A percentile compares a stretch with the other conserved stretches of the same genome.
Conservation (phyloP, 2,797 vertebrate species). For the Knipowitschia caucasica region DNA sequence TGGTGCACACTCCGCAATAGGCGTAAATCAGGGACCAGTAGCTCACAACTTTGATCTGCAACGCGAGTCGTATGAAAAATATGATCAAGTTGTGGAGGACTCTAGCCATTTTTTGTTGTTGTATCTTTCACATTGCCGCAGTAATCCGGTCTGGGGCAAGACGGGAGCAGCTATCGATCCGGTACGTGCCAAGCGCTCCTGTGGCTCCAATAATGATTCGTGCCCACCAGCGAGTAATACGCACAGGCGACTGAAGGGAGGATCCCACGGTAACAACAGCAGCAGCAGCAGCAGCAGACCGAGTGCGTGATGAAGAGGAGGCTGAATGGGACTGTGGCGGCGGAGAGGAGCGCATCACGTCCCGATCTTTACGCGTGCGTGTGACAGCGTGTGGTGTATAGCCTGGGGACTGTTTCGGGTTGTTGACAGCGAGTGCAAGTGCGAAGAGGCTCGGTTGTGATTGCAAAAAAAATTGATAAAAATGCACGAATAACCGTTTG, state of each 20-base stretch:
- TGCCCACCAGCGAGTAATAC: constrained; percentile 48
- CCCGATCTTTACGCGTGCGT: constrained; percentile 70
- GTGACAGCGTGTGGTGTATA: constrained; percentile 47
- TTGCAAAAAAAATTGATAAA: background rate
- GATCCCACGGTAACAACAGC: constrained; percentile 55
- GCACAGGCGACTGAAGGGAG: constrained; percentile 62
- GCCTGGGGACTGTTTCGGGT: constrained; percentile 36
- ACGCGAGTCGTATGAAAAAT: constrained; percentile 72
- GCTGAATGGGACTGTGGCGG: constrained; percentile 53
- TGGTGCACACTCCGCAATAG: constrained; percentile 84
- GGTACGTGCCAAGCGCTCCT: constrained; percentile 30
- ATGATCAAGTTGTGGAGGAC: constrained; percentile 74
- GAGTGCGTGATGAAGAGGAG: constrained; percentile 10
- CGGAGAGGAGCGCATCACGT: constrained; percentile 59
- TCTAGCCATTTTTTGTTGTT: constrained; percentile 73
- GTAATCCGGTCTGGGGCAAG: background rate
- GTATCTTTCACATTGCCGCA: constrained; percentile 64
- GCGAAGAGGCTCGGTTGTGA: constrained; percentile 1
- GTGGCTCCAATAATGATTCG: constrained; percentile 36
- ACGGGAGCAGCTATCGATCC: constrained; percentile 37
- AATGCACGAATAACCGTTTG: background rate
- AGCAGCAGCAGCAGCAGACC: background rate
- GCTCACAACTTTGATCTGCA: constrained; percentile 74
- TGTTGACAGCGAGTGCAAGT: constrained; percentile 37
- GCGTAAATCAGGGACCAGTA: constrained; percentile 90